phyloP scores from a whole-genome alignment of 2,113 vertebrate species.

The Dunckerocampus dactyliophorus region DNA sequence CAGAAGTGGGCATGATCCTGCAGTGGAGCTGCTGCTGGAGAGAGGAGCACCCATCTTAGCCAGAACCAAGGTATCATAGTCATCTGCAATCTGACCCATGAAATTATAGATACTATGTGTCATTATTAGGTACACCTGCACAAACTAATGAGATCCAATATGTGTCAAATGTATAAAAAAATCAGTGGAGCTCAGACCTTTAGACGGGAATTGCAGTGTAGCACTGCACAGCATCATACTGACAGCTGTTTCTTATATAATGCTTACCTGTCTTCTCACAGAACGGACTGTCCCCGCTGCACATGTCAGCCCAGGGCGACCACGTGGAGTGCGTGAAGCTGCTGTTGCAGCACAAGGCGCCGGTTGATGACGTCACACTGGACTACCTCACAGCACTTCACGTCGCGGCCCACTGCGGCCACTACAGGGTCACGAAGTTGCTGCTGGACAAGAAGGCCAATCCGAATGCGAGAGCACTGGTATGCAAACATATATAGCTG shows the following conservation, averaged over 20 bases:
- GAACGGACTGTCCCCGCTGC: slow-evolving; percentile 94
- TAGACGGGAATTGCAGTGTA: no score
- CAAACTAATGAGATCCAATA: no score
- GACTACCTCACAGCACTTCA: slow-evolving; percentile 96
- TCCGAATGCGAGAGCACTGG: slow-evolving; percentile 92
- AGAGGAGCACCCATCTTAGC: slow-evolving; percentile 90
- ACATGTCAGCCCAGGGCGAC: slow-evolving; percentile 98
- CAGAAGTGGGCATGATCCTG: slow-evolving; percentile 89
- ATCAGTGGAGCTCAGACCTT: no score
- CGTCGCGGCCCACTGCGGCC: slow-evolving; percentile 94
- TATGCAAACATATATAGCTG: slow-evolving; percentile 41
- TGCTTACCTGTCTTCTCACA: slow-evolving; percentile 45
- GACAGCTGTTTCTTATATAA: no score
- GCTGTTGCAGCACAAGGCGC: slow-evolving; percentile 89
- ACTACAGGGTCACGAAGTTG: slow-evolving; percentile 96
- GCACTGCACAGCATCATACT: no score
- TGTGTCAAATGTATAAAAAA: no score
- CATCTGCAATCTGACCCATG: neutral
- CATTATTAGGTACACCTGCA: no score
- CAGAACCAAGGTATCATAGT: slow-evolving; percentile 84
- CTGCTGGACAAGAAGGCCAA: slow-evolving; percentile 97
- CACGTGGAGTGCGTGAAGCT: slow-evolving; percentile 95
- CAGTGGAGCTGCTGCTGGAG: slow-evolving; percentile 90
- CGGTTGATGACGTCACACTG: slow-evolving; percentile 93
- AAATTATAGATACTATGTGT: no score